Base-by-base conservation (phyloP, 2,888 invertebrate species). In the Cephus sareptanus region DNA sequence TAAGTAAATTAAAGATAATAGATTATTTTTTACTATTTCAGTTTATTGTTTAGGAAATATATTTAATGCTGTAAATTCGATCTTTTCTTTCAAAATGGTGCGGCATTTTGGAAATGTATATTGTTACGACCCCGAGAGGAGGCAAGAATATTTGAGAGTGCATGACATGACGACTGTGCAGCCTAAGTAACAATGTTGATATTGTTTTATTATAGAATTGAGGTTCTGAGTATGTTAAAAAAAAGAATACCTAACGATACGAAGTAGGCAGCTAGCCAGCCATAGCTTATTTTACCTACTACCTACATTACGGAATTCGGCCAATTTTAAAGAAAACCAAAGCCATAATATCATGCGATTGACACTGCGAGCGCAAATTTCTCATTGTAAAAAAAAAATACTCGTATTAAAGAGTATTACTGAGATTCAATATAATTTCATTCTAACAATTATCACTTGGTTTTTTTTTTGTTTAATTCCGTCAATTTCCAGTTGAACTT, bases 1-100 rank as follows among this genome's bases (percentile, higher is more conserved):
- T 86, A 89, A 89, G 87, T 88, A 86, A 89, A 88, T 88, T 87
- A 87, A 89, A 88, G 83, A 88, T 86, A 85, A 88, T 87, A 87
- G 84, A 88, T 89, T 88, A 89, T 89, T 89, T 89, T 89, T 88
- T 89, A 89, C 89, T 86, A 86, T 88, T 89, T 88, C 88, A 89
- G 86, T 89, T 89, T 87, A 86, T 84, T 82, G 80, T 88, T 87
- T 88, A 88, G 87, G 84, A 85, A 84, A 87, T 83, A 86, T 87
- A 87, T 86, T 87, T 85, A 85, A 74, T 34, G 84, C 83, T 88
- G 84, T 87, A 87, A 85, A 89, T 87, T 88, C 80, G 56, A 78
- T 78, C 79, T 81, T 83, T 83, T 80, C 75, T 85, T 87, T 85
- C 83, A 80, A 86, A 79, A 82, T 81, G 71, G 3, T 34, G 71